Evolutionary conservation across 1,140 invertebrate genomes (phyloP).

Genomic region (Papilio helenus): DNA sequence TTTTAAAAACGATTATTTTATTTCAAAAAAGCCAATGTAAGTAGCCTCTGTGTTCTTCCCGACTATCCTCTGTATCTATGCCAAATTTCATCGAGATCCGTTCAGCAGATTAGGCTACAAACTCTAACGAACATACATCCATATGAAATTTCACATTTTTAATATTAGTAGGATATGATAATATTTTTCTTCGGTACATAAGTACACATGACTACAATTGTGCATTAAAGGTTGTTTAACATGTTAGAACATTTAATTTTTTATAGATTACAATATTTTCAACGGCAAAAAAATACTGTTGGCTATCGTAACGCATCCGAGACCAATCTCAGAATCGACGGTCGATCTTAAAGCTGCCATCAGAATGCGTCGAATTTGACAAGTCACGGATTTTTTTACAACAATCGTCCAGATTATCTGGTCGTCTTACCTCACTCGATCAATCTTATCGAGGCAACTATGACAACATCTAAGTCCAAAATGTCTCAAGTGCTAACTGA

Average conservation of each 20-base stretch:
- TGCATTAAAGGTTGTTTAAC: not conserved
- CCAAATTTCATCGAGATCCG: no score
- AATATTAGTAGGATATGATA: no score
- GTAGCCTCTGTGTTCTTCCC: no score
- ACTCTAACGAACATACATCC: no score
- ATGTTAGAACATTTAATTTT: slow-evolving; percentile 29
- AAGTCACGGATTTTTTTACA: slow-evolving; percentile 80
- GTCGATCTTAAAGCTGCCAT: slow-evolving; percentile 57
- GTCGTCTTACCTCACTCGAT: slow-evolving; percentile 79
- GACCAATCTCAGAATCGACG: slow-evolving; percentile 60
- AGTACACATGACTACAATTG: no score
- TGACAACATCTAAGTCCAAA: slow-evolving; percentile 43
- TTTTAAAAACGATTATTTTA: not conserved
- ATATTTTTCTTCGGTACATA: no score
- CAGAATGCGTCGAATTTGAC: slow-evolving; percentile 80
- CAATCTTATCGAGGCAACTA: slow-evolving; percentile 79
- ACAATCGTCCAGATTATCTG: slow-evolving; percentile 73
- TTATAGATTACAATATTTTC: slow-evolving; percentile 30
- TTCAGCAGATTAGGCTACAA: no score
- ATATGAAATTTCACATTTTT: no score
- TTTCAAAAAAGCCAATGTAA: no score
- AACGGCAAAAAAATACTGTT: slow-evolving; percentile 38
- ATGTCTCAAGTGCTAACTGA: slow-evolving; percentile 33
- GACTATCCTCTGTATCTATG: no score
- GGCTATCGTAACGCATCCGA: slow-evolving; percentile 47